Evolutionary conservation across 1,140 invertebrate genomes (phyloP), one percentile per base, ranked within the genome.

Genomic region (Galendromus occidentalis): DNA sequence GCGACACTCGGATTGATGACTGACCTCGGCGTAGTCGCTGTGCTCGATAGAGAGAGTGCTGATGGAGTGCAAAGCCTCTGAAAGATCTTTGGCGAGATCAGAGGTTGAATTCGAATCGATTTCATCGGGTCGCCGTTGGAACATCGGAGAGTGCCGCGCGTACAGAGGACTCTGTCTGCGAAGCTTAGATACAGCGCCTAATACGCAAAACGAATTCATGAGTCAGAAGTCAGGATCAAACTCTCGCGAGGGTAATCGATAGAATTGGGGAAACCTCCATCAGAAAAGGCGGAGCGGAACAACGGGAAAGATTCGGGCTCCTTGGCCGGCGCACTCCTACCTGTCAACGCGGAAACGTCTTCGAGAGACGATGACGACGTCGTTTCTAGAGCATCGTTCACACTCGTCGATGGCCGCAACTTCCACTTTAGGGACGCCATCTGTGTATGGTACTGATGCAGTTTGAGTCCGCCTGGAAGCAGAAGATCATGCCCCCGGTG

Each of bases 21-120:
- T 1, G 25, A 59, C 51, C 51, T 59, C 51, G 51, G 25, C 33
- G 12, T n/a, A 33, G 51, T 59, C 22, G 14, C 51, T 33, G 51
- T 59, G 51, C 51, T 14, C 51, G 22, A 59, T 59, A 59, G 51
- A 59, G 51, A 59, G 51, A 33, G 51, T 59, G 51, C 51, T 59
- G 22, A 59, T 59, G 14, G 51, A 59, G 20, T 59, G 51, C 51
- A 59, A 59, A 18, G 51, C 51, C 22, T 59, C 51, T 33, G 51
- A 59, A 25, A 59, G 51, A 33, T 59, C 51, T 33, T 33, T 59
- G 51, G 51, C 51, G 22, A 59, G 51, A 25, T 59, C 51, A 33
- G 51, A 59, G 33, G 25, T 59, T 22, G 51, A 59, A 29, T 22
- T 33, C 22, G 51, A 59, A 1, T 59, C 51, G 9, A 59, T 59